Percentiles rank a stretch among this genome's conserved stretches.
These are phyloP conservation scores for Lindbergichthys nudifrons DNA, from an alignment of 2,797 vertebrate species.

Conservation along the genomic window DNA sequence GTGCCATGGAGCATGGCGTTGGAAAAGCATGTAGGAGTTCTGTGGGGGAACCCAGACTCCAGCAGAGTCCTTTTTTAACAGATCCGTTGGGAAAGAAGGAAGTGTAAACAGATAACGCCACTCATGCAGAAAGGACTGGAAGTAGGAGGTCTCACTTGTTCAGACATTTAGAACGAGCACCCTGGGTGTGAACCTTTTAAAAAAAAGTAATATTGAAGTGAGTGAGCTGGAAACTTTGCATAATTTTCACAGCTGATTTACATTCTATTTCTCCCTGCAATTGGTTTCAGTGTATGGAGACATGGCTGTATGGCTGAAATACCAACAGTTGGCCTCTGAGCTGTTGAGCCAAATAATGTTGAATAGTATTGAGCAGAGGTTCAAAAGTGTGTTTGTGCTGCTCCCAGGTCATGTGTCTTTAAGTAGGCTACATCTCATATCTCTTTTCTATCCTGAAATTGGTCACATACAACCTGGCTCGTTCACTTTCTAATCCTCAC, in stretches of 20 bases:
- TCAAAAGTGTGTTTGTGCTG: constrained; percentile 32
- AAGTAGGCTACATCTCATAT: constrained; percentile 49
- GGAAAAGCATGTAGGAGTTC: constrained; percentile 63
- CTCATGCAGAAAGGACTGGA: constrained; percentile 77
- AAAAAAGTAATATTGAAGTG: constrained; percentile 37
- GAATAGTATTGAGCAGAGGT: constrained; percentile 29
- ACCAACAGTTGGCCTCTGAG: constrained; percentile 40
- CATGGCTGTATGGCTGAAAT: constrained; percentile 24
- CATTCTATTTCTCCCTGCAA: constrained; percentile 32
- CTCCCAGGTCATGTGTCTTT: constrained; percentile 37
- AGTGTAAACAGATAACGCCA: constrained; percentile 81
- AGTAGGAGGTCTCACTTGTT: constrained; percentile 68
- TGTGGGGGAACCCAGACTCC: constrained; percentile 57
- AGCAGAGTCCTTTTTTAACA: constrained; percentile 69
- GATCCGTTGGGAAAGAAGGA: constrained; percentile 72
- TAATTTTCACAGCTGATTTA: constrained; percentile 41
- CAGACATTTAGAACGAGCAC: constrained; percentile 59
- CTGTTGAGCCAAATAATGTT: constrained; percentile 33
- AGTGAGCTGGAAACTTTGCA: constrained; percentile 30
- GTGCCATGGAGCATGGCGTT: constrained; percentile 47
- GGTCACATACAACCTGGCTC: constrained; percentile 49
- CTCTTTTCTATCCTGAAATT: constrained; percentile 66
- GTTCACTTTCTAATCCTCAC: constrained; percentile 47
- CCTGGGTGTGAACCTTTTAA: constrained; percentile 55
- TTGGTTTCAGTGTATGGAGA: constrained; percentile 7